A percentile compares a stretch with the other conserved stretches of the same genome.
These are phyloP conservation scores for Machimus rusticus DNA, from an alignment of 2,888 invertebrate species.

Conservation along the genomic window DNA sequence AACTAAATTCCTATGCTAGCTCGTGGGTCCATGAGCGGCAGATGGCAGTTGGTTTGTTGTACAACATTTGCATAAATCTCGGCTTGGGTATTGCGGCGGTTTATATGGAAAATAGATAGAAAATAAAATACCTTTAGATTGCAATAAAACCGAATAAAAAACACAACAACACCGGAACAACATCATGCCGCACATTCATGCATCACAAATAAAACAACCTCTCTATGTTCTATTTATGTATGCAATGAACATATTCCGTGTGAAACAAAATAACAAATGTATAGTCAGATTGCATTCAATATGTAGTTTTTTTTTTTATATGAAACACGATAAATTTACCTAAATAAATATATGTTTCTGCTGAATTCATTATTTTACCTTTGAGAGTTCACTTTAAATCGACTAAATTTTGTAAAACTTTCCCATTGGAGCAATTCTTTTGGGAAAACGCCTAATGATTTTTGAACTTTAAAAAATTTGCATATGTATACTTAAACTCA, in stretches of 20 bases:
- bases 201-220: background rate
- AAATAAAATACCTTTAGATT: background rate
- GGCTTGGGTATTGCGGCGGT: background rate
- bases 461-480: no score
- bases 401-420: background rate
- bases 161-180: background rate
- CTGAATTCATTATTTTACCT: background rate
- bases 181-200: background rate
- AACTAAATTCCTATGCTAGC: background rate
- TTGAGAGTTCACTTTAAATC: background rate
- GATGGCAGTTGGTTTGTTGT: background rate
- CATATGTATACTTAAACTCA: no score
- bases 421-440: no score
- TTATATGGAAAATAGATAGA: background rate
- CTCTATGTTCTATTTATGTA: background rate
- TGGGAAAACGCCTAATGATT: no score
- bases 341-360: background rate
- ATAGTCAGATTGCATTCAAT: background rate
- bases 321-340: background rate
- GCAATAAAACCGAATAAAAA: background rate
- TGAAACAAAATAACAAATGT: background rate
- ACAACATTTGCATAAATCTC: background rate
- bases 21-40: background rate
- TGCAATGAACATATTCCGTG: background rate
- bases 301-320: background rate